phyloP scores from a whole-genome alignment of 2,888 invertebrate species.

The Caenorhabditis panamensis region DNA sequence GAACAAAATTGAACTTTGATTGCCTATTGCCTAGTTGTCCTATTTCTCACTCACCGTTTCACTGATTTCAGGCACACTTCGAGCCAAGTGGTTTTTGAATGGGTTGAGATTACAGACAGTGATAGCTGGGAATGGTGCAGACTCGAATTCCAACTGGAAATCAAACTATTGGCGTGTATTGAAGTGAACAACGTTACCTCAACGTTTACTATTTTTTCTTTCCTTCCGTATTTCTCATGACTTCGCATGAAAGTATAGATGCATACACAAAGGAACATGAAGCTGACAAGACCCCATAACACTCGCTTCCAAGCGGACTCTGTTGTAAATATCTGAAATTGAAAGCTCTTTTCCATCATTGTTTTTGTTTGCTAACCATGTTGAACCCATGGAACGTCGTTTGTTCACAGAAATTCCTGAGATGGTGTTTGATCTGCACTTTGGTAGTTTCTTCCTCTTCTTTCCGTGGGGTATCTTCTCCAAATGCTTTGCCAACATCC shows the following conservation, averaged over 20 bases:
- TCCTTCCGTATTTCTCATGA: slow-evolving; percentile 72
- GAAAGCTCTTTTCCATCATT: background rate
- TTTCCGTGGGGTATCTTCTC: slow-evolving; percentile 32
- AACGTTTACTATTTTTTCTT: slow-evolving; percentile 79
- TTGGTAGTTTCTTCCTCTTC: slow-evolving; percentile 17
- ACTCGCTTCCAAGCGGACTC: slow-evolving; percentile 49
- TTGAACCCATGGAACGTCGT: slow-evolving; percentile 68
- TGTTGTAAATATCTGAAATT: slow-evolving; percentile 62
- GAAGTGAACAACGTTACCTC: slow-evolving; percentile 65
- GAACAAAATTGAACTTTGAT: slow-evolving; percentile 22
- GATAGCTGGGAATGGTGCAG: slow-evolving; percentile 78
- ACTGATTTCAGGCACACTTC: slow-evolving; percentile 77
- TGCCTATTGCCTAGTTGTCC: background rate
- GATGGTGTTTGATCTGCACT: slow-evolving; percentile 33
- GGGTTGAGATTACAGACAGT: slow-evolving; percentile 80
- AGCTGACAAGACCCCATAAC: slow-evolving; percentile 69
- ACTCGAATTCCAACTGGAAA: slow-evolving; percentile 79
- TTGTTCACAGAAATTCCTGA: slow-evolving; percentile 62
- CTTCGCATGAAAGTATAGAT: slow-evolving; percentile 69
- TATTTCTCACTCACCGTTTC: slow-evolving; percentile 71
- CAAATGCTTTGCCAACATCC: slow-evolving; percentile 51
- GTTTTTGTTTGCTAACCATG: slow-evolving; percentile 46
- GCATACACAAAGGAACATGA: slow-evolving; percentile 60
- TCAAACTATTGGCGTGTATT: background rate
- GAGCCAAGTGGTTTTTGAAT: slow-evolving; percentile 78